Conservation (phyloP, 2,888 invertebrate species). For the Crematogaster levior region DNA sequence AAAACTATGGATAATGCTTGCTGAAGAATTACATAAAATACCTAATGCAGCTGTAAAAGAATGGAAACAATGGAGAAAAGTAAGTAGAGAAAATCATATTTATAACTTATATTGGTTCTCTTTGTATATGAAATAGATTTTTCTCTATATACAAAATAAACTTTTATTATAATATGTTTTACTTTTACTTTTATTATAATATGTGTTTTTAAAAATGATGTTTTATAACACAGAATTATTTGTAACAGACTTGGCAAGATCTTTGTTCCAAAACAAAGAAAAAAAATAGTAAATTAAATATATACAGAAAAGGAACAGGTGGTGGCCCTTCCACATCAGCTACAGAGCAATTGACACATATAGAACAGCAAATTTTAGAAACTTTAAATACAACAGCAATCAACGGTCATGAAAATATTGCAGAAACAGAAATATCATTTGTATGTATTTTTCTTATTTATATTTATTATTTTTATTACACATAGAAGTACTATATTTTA, state of each 20-base stretch:
- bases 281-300: background rate
- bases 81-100: background rate
- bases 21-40: conserved; percentile 8
- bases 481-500: no score
- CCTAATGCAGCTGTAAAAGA: conserved; percentile 6
- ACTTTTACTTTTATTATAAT: no score
- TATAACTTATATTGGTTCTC: no score
- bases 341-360: background rate
- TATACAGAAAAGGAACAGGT: background rate
- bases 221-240: no score
- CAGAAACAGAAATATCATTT: background rate
- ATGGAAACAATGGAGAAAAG: conserved; percentile 8
- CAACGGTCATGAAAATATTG: background rate
- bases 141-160: no score
- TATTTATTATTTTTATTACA: no score
- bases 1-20: background rate
- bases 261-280: background rate
- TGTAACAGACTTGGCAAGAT: background rate
- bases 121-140: no score
- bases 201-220: no score
- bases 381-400: background rate
- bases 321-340: background rate
- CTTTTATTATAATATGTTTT: no score
- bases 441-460: background rate
- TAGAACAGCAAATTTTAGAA: background rate